phyloP scores from a whole-genome alignment of 2,797 vertebrate species.

The Argyrosomus regius region DNA sequence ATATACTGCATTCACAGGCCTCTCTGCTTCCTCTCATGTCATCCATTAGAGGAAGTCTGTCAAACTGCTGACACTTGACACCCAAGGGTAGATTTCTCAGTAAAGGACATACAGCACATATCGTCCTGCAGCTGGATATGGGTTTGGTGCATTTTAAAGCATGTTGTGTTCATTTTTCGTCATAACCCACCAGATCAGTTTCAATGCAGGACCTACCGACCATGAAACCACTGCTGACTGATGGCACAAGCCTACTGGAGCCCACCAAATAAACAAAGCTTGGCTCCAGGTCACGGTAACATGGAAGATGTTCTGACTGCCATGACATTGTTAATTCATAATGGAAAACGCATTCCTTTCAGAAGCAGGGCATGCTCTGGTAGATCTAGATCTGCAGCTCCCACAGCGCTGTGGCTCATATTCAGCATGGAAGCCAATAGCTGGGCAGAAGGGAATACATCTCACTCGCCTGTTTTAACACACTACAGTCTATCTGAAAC shows the following conservation, averaged over 20 bases:
- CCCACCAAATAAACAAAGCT: conserved; percentile 13
- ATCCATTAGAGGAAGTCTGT: conserved; percentile 42
- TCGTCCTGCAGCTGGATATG: background rate
- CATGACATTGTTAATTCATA: conserved; percentile 74
- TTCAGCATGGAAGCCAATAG: conserved; percentile 11
- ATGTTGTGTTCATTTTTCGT: background rate
- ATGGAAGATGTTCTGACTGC: conserved; percentile 33
- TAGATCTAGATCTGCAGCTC: conserved; percentile 46
- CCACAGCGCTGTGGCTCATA: conserved; percentile 35
- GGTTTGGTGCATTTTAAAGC: conserved; percentile 15
- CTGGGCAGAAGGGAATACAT: background rate
- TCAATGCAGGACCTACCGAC: conserved; percentile 2
- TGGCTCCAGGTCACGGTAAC: conserved; percentile 34
- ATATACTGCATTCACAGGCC: conserved; percentile 3
- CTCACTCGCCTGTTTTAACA: background rate
- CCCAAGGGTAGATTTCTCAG: conserved; percentile 47
- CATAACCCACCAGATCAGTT: background rate
- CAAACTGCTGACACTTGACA: conserved; percentile 50
- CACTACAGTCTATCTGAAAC: background rate
- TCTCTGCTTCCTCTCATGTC: conserved; percentile 32
- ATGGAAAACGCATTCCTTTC: conserved; percentile 43
- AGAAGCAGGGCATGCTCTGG: conserved; percentile 34
- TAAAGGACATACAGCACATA: background rate
- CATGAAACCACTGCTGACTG: conserved; percentile 16
- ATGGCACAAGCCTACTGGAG: conserved; percentile 8